A percentile compares a stretch with the other conserved stretches of the same genome.
These are phyloP conservation scores for Etheostoma spectabile DNA, from an alignment of 2,113 vertebrate genomes.

Conservation along the genomic window DNA sequence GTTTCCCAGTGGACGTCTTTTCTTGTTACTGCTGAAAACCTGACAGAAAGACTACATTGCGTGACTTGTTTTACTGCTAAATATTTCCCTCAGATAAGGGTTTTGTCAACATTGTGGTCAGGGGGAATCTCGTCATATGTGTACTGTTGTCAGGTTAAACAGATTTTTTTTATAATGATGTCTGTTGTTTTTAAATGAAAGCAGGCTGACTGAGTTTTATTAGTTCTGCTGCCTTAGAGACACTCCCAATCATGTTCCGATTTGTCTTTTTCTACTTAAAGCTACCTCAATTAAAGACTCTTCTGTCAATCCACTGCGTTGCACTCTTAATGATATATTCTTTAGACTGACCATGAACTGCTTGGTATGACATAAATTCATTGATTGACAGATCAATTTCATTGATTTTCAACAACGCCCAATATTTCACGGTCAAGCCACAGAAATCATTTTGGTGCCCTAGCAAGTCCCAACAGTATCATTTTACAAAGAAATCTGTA, in stretches of 20 bases:
- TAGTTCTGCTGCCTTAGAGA: constrained; percentile 69
- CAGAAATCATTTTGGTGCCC: background rate
- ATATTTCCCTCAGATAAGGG: background rate
- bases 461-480: background rate
- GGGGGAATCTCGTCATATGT: background rate
- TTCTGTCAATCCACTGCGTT: constrained; percentile 20
- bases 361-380: background rate
- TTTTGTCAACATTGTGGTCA: background rate
- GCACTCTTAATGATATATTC: background rate
- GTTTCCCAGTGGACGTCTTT: background rate
- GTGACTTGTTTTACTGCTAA: background rate
- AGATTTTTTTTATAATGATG: background rate
- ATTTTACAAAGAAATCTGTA: too few relatives aligned
- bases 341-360: background rate
- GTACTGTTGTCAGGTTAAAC: background rate
- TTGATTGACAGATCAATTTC: background rate
- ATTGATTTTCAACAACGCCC: too few relatives aligned
- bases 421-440: background rate
- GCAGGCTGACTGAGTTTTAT: constrained; percentile 79
- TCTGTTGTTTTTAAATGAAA: constrained; percentile 40
- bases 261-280: constrained; percentile 58
- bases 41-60: background rate
- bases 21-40: background rate
- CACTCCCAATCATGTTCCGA: constrained; percentile 54
- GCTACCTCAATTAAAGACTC: constrained; percentile 85